Conservation (phyloP, 1,140 invertebrate species). For the Drosophila neocordata region DNA sequence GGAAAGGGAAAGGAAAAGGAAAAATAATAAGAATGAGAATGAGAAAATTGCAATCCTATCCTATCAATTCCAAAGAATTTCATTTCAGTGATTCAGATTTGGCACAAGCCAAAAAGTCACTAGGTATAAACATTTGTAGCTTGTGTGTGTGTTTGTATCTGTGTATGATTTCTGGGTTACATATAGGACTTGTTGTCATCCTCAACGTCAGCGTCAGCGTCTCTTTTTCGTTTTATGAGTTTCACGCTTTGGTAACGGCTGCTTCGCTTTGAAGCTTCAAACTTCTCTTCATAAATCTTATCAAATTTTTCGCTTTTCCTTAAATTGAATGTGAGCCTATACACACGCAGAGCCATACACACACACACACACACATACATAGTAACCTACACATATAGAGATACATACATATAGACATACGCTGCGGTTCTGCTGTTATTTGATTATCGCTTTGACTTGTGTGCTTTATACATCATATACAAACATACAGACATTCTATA, state of each 20-base stretch:
- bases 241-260: slow-evolving; percentile 47
- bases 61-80: slow-evolving; percentile 29
- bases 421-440: slow-evolving; percentile 8
- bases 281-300: slow-evolving; percentile 57
- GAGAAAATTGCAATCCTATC: background rate
- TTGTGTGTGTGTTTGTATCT: background rate
- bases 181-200: slow-evolving; percentile 24
- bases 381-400: background rate
- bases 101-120: slow-evolving; percentile 14
- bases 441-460: slow-evolving; percentile 11
- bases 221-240: slow-evolving; percentile 54
- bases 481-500: background rate
- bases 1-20: too few relatives aligned
- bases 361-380: background rate
- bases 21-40: too few relatives aligned
- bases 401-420: slow-evolving; percentile 38
- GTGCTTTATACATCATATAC: slow-evolving; percentile 1
- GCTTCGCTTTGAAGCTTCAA: slow-evolving; percentile 23
- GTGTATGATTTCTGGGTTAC: slow-evolving; percentile 15
- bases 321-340: slow-evolving; percentile 53
- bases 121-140: slow-evolving; percentile 22
- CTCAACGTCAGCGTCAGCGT: slow-evolving; percentile 19
- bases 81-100: slow-evolving; percentile 24
- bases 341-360: background rate
- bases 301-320: slow-evolving; percentile 52